These are phyloP conservation scores for Neodon shergylaensis DNA, from an alignment of 2,113 vertebrate species.

Conservation along the genomic window DNA sequence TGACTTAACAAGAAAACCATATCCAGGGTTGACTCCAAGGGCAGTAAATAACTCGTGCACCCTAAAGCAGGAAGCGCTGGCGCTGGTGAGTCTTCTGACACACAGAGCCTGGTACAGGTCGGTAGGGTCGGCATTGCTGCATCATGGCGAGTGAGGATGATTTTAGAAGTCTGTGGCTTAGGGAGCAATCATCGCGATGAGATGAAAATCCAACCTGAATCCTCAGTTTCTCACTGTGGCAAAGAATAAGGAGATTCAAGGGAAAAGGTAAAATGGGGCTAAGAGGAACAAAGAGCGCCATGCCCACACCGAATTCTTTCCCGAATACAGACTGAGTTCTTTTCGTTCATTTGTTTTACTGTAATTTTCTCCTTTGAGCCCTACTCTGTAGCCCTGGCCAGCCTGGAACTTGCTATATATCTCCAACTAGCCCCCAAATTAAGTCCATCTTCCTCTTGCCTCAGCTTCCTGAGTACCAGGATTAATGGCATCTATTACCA, in stretches of 20 bases:
- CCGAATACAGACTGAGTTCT: not conserved
- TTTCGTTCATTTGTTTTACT: not conserved
- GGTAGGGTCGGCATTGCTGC: not conserved
- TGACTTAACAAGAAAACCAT: constrained; percentile 67
- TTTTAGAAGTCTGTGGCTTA: not conserved
- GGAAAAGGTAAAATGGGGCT: not conserved
- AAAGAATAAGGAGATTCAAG: not conserved
- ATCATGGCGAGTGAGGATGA: not conserved
- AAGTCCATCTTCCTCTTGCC: not conserved
- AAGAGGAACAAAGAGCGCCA: not conserved
- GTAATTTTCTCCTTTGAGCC: not conserved
- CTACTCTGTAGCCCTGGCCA: not conserved
- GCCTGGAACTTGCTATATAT: not conserved
- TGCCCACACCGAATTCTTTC: not conserved
- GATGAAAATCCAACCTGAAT: not conserved
- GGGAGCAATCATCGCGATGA: not conserved
- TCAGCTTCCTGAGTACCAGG: not conserved
- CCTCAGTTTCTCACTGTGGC: not conserved
- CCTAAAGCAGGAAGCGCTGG: not conserved
- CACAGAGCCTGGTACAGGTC: not conserved
- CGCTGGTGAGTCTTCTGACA: not conserved
- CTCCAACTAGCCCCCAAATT: not conserved
- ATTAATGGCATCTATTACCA: not conserved
- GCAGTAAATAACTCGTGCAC: not conserved
- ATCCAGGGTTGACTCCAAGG: not conserved